Evolutionary conservation across 2,888 invertebrate genomes (phyloP), one percentile per base, ranked within the genome.

Genomic region (Unio delphinus): DNA sequence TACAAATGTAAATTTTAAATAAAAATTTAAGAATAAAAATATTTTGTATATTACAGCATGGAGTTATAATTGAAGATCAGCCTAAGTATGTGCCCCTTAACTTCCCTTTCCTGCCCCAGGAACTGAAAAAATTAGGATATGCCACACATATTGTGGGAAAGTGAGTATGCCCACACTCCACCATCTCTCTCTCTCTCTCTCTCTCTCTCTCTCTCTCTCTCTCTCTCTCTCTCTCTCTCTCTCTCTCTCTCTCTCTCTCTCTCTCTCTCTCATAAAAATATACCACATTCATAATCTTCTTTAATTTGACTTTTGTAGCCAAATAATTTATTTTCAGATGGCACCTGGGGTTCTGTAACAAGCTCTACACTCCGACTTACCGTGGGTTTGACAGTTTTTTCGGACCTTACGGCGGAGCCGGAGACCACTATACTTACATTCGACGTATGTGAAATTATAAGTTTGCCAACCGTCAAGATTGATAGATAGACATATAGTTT

Each of bases 381-480:
- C 78, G 90, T 11, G 90, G 90, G 11, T 90, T 90, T 74, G 89
- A 90, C 76, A 85, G 88, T n/a, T 90, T 89, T 70, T 87, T 88
- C 70, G 90, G 90, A 1, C 90, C 88, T 75, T 89, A 90, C 74
- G 86, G 84, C 58, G 84, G 86, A 8, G 69, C 72, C 64, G 83
- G 83, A 73, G 82, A 86, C 62, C 85, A 88, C 70, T 85, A 82
- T 67, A 81, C 72, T 3, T 85, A 86, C 70, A 67, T 28, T 17
- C 34, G 23, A 55, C 59, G 72, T 65, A 45, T 45, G 45, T 45
- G 45, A 11, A 11, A 11, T 45, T 45, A 45, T 45, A 45, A 1
- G 0, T 45, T 45, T 45, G 45, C 11, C 1, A 0, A 11, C 45
- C 11, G 45, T 8, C 11, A 45, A 45, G 11, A 0, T 11, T 2